Percentiles rank a stretch among this genome's conserved stretches.
phyloP scores from a whole-genome alignment of 2,888 invertebrate species.

The Ophioninae sp. region DNA sequence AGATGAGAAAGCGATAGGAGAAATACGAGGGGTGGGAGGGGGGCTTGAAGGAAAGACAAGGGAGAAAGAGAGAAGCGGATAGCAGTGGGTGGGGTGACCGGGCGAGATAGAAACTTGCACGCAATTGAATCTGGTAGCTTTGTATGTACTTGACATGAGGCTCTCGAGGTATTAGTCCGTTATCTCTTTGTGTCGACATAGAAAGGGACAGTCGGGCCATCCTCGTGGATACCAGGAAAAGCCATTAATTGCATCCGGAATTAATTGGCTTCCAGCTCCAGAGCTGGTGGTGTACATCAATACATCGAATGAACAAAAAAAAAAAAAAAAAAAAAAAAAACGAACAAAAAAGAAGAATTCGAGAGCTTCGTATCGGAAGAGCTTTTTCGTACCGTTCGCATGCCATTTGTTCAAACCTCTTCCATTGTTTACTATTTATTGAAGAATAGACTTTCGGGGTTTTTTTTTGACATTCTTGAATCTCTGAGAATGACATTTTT shows the following conservation, averaged over 20 bases:
- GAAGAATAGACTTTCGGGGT: no score
- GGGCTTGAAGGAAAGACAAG: no score
- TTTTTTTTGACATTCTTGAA: no score
- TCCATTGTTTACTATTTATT: not conserved
- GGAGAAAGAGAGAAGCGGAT: no score
- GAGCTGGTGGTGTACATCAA: not conserved
- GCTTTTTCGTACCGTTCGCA: not conserved
- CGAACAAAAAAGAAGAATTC: not conserved
- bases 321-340: not conserved
- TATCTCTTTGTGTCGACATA: constrained; percentile 48
- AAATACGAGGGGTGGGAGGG: no score
- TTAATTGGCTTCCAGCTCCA: constrained; percentile 42
- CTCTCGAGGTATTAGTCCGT: constrained; percentile 45
- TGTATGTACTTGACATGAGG: constrained; percentile 29
- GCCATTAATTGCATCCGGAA: constrained; percentile 48
- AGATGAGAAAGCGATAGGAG: not conserved
- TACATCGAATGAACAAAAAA: not conserved
- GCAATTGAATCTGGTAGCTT: constrained; percentile 48
- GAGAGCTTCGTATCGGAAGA: not conserved
- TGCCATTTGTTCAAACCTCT: not conserved
- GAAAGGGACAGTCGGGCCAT: constrained; percentile 35
- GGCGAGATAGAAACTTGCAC: constrained; percentile 26
- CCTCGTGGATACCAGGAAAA: constrained; percentile 28
- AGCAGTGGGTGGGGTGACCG: not conserved
- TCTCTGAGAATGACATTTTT: no score